A percentile compares a stretch with the other conserved stretches of the same genome.
Conservation (phyloP, 2,797 vertebrate species). For the Xiphorhynchus erythropygius region DNA sequence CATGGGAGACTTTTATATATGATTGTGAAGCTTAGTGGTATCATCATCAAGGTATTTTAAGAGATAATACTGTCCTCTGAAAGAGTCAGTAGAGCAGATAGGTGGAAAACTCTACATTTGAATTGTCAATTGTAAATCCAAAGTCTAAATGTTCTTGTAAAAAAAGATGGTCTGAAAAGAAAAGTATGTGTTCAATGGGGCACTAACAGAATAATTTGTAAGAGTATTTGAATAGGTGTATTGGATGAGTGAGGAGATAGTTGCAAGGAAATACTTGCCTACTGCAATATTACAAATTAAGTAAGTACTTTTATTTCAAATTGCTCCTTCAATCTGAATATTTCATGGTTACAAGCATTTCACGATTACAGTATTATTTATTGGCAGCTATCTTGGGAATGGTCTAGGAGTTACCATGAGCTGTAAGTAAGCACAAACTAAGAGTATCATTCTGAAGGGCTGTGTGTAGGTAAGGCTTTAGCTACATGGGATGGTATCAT, state of each 20-base stretch:
- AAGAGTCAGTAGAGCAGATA: neutral
- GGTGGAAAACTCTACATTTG: neutral
- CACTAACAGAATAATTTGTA: neutral
- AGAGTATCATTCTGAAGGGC: too few relatives aligned
- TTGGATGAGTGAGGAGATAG: neutral
- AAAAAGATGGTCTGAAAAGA: neutral
- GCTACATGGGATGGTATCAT: neutral
- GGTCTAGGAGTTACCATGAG: neutral
- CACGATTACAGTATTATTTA: neutral
- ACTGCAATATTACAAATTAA: neutral
- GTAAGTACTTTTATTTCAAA: neutral
- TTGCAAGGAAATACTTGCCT: neutral
- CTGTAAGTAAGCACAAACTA: neutral
- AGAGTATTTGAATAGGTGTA: neutral
- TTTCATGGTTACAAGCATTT: neutral
- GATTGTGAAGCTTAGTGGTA: neutral
- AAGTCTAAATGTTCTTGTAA: neutral
- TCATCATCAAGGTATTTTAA: neutral
- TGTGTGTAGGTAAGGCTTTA: neutral
- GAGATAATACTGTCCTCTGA: neutral
- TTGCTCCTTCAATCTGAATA: neutral
- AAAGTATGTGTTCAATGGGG: neutral
- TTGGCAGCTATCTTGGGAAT: neutral
- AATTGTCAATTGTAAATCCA: neutral
- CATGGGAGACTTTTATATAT: neutral